Base-by-base conservation (phyloP, 2,113 vertebrate species). In the Xenus cinereus region DNA sequence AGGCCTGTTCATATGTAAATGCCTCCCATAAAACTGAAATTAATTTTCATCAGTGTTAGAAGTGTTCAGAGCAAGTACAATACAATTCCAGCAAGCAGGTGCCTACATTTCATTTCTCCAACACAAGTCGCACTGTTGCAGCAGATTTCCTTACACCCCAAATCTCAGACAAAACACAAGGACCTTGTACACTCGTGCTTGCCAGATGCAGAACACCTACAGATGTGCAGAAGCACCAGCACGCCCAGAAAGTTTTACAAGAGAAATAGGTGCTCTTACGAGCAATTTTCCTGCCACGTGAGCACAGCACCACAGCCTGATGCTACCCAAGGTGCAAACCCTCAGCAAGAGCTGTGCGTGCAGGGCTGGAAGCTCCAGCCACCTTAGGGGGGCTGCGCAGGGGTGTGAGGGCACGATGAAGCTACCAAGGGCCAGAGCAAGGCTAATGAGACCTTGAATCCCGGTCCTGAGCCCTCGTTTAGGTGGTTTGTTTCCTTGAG, bases 1-100 rank as follows among this genome's bases (percentile, higher is more conserved):
- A 97, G 82, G 84, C 90, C 91, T 96, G 97, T 98, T 98, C 97
- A 98, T 98, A 98, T 98, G 98, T 97, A 98, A 98, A 98, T 98
- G 88, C 67, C 86, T 97, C 82, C 95, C 95, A 97, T 98, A 98
- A 98, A 98, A 97, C 83, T 64, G 85, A 98, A 98, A 98, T 98
- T 98, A 97, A 98, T 98, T 98, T 98, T 97, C 97, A 97, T 81
- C 96, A 90, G 68, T 56, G 85, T 97, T 97, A 96, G 96, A 95
- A 98, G 97, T 93, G 67, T 91, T 97, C 84, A 78, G 94, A 90
- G 97, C 87, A 95, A 95, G 83, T 94, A 97, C 68, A 97, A 97
- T 94, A 91, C 91, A 84, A 97, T 95, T 97, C 92, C 93, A 93
- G 39, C 2, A 1, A 96, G 67, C 97, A 98, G 97, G 95, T 98